Conservation (phyloP, 2,888 invertebrate species). For the Gandaritis pyraliata region DNA sequence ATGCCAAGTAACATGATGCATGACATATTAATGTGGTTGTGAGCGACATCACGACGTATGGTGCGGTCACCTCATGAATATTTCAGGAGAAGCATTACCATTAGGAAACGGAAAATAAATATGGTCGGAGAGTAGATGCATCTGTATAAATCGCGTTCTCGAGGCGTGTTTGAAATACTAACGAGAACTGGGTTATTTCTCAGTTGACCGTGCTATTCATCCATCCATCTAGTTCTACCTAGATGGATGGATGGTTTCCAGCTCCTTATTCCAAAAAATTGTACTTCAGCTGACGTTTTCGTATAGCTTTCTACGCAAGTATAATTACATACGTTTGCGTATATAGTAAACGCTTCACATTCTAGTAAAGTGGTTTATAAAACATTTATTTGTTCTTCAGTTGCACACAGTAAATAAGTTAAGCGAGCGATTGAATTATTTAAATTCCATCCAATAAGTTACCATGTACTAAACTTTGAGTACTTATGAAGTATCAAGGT, state of each 20-base stretch:
- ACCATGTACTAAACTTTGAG: too few species aligned
- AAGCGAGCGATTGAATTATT: too few species aligned
- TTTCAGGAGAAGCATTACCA: constrained; percentile 80
- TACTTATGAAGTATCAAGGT: too few species aligned
- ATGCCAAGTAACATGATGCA: constrained; percentile 21
- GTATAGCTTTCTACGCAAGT: too few species aligned
- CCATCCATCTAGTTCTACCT: constrained; percentile 17
- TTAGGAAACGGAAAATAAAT: constrained; percentile 81
- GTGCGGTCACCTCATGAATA: constrained; percentile 79
- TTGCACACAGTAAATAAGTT: too few species aligned
- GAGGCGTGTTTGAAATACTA: constrained; percentile 61
- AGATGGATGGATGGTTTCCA: not conserved
- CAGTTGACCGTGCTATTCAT: constrained; percentile 22
- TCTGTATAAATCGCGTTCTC: constrained; percentile 77
- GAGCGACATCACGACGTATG: constrained; percentile 74
- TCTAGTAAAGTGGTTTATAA: too few species aligned
- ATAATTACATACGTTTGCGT: too few species aligned
- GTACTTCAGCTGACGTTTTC: too few species aligned
- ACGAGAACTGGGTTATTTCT: constrained; percentile 25
- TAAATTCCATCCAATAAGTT: too few species aligned
- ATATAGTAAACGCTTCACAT: too few species aligned
- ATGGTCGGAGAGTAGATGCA: constrained; percentile 59
- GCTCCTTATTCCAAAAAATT: not conserved
- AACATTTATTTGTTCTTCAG: too few species aligned
- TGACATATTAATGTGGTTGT: constrained; percentile 56